These are phyloP conservation scores for Oedothorax gibbosus DNA, from an alignment of 1,140 invertebrate genomes.

Conservation along the genomic window DNA sequence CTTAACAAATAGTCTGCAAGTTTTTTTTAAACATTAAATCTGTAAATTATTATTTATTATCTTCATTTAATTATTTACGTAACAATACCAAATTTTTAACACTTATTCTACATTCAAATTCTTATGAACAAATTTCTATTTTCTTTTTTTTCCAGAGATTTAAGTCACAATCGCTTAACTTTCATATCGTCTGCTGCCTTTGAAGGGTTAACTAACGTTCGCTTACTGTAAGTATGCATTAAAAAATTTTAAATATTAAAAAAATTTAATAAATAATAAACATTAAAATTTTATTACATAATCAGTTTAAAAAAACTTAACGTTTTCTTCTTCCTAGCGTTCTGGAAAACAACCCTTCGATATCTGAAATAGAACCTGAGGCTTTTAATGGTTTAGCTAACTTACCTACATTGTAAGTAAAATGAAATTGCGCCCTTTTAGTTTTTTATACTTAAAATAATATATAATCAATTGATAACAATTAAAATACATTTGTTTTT, in stretches of 20 bases:
- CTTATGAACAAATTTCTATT: too few species aligned
- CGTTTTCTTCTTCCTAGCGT: background rate
- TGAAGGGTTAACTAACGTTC: slow-evolving; percentile 62
- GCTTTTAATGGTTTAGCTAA: slow-evolving; percentile 62
- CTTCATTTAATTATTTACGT: background rate
- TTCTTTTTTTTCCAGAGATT: slow-evolving; percentile 56
- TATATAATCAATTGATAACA: too few species aligned
- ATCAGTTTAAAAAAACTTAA: background rate
- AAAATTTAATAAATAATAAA: background rate
- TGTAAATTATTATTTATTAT: background rate
- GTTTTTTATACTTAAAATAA: too few species aligned
- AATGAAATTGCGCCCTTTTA: background rate
- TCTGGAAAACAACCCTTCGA: slow-evolving; percentile 62
- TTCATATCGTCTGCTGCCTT: slow-evolving; percentile 62
- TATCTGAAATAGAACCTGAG: slow-evolving; percentile 60
- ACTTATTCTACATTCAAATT: too few species aligned
- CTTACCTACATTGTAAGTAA: slow-evolving; percentile 46
- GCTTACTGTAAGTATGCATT: slow-evolving; percentile 54
- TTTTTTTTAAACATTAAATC: background rate
- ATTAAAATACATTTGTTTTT: background rate
- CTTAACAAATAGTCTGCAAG: too few species aligned
- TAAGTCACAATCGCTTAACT: slow-evolving; percentile 62
- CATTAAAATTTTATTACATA: background rate
- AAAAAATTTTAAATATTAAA: too few species aligned
- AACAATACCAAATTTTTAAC: too few species aligned